Conservation (phyloP, 2,888 invertebrate genomes). For the Hipparchia sbordonii region DNA sequence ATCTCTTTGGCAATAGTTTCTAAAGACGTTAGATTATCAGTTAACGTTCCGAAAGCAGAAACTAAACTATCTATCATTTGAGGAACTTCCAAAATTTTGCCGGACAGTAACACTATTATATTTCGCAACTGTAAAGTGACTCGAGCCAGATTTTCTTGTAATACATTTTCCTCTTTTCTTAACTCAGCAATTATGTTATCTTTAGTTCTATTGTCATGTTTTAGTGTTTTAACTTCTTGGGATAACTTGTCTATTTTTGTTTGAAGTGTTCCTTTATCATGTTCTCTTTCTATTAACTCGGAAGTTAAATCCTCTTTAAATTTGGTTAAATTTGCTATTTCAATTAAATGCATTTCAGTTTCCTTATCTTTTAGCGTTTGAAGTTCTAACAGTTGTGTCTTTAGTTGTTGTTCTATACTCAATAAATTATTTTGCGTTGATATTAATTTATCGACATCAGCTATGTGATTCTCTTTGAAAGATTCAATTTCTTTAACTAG, state of each 20-base stretch:
- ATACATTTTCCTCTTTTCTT: constrained; percentile 45
- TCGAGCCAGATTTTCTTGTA: constrained; percentile 49
- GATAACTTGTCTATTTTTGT: constrained; percentile 46
- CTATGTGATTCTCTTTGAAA: constrained; percentile 49
- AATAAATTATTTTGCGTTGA: constrained; percentile 47
- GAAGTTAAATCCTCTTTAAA: constrained; percentile 46
- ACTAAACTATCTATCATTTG: constrained; percentile 52
- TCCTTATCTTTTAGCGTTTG: constrained; percentile 31
- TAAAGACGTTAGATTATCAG: constrained; percentile 51
- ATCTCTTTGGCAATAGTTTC: constrained; percentile 49
- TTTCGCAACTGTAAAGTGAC: constrained; percentile 52
- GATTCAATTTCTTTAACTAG: constrained; percentile 48
- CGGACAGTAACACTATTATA: constrained; percentile 52
- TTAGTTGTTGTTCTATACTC: constrained; percentile 46
- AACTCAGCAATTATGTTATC: constrained; percentile 46
- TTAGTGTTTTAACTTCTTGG: constrained; percentile 45
- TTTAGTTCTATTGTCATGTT: constrained; percentile 43
- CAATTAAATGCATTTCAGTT: constrained; percentile 41
- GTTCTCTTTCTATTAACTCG: constrained; percentile 45
- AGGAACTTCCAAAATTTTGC: constrained; percentile 53
- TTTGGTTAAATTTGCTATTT: constrained; percentile 48
- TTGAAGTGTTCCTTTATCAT: constrained; percentile 45
- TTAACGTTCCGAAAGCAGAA: constrained; percentile 49
- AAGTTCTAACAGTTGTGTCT: constrained; percentile 44
- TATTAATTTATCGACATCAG: constrained; percentile 50